Evolutionary conservation across 2,888 invertebrate species (phyloP), one percentile per base, ranked within the genome.

Genomic region (Mythimna ferrago): DNA sequence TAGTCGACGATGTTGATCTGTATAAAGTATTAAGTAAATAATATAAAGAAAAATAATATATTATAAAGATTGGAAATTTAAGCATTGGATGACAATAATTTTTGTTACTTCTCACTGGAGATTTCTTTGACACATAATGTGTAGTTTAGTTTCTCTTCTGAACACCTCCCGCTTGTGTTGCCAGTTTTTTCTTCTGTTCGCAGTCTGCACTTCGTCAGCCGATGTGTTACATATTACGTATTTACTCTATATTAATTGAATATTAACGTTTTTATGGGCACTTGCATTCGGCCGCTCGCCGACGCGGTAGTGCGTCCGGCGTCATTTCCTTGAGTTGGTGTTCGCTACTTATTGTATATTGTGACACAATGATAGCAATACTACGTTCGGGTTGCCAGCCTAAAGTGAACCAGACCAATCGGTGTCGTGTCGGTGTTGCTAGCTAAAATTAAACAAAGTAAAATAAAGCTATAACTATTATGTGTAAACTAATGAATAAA

Each of bases 11-110:
- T 87, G 92, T 92, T 89, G 92, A 92, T 89, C 90, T 95, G 94
- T 95, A 93, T 92, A 94, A 94, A 94, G 92, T 94, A 88, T 91
- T 93, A 91, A 91, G 89, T 93, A 90, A 93, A 90, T 92, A 87
- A 89, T 89, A 80, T 88, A 82, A 90, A 92, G 89, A 90, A 86
- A 89, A 89, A 88, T 88, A 91, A 88, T 89, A 91, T 92, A 86
- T 88, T 90, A 92, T 93, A 94, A 93, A 90, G 90, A 91, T 93
- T 93, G 95, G 89, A 93, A 93, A 89, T 86, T 91, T 93, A 94
- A 95, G 94, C 95, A 94, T 96, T 93, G 95, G 93, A 96, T 95
- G 96, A 96, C 96, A 96, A 96, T 96, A 96, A 96, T 95, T 95
- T 93, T 94, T 93, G 94, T 95, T 95, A 94, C 90, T 93, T 90